Percentiles rank a stretch among this genome's conserved stretches.
Evolutionary conservation across 2,797 vertebrate genomes (phyloP).

Genomic region (Pseudopleuronectes americanus): DNA sequence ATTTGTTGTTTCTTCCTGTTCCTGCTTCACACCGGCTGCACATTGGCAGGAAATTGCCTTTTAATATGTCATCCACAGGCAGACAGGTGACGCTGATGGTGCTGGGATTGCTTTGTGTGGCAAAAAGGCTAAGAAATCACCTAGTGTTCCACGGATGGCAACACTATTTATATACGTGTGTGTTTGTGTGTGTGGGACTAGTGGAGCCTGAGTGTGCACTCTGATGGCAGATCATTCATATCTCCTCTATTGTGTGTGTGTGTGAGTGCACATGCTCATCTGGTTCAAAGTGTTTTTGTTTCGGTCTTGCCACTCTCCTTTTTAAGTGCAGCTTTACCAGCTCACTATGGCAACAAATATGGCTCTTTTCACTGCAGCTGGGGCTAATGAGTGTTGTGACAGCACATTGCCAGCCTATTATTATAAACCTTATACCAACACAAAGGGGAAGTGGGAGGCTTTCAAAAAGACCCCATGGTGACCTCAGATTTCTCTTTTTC

Average conservation of each 20-base stretch:
- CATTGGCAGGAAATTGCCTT: conserved; percentile 80
- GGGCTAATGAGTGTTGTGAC: conserved; percentile 75
- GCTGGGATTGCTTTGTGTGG: conserved; percentile 63
- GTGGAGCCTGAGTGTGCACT: conserved; percentile 79
- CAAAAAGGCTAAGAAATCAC: conserved; percentile 53
- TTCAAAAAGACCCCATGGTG: conserved; percentile 30
- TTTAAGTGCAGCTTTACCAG: conserved; percentile 78
- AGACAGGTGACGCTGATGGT: conserved; percentile 38
- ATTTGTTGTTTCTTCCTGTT: conserved; percentile 55
- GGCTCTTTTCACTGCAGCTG: conserved; percentile 63
- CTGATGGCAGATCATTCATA: conserved; percentile 84
- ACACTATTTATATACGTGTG: conserved; percentile 14
- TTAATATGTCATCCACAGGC: conserved; percentile 69
- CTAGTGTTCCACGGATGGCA: conserved; percentile 60
- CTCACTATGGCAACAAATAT: conserved; percentile 91
- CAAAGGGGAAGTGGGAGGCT: conserved; percentile 31
- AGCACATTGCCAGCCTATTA: conserved; percentile 54
- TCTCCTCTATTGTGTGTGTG: conserved; percentile 64
- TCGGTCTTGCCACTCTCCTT: conserved; percentile 75
- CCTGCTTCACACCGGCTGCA: conserved; percentile 45
- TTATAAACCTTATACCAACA: conserved; percentile 53
- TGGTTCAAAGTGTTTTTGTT: conserved; percentile 63
- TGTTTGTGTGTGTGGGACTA: conserved; percentile 38
- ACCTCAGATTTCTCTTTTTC: conserved; percentile 34
- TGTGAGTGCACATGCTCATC: conserved; percentile 37